These are phyloP conservation scores for Podiceps cristatus DNA, from an alignment of 2,113 vertebrate species.

Conservation along the genomic window DNA sequence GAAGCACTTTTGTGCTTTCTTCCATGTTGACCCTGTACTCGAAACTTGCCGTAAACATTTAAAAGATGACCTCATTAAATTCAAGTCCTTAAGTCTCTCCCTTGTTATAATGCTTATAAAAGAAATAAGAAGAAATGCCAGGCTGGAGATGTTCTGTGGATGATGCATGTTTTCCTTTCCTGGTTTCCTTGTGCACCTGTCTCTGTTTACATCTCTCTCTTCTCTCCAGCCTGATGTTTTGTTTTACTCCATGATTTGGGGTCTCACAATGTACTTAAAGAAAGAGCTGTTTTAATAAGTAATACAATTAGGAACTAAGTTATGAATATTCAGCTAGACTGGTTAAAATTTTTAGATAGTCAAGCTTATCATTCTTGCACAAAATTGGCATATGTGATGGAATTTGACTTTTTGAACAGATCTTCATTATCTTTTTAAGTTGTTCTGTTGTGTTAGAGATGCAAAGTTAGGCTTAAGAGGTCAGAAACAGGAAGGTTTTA, in stretches of 20 bases:
- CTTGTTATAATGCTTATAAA: neutral
- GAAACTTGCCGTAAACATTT: neutral
- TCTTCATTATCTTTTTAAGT: neutral
- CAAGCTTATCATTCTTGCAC: neutral
- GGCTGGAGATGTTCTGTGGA: neutral
- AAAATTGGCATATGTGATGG: neutral
- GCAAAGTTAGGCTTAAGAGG: neutral
- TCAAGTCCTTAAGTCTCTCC: neutral
- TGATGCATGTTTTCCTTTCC: neutral
- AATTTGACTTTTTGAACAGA: neutral
- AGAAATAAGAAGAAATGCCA: neutral
- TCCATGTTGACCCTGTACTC: neutral
- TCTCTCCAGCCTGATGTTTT: neutral
- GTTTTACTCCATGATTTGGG: neutral
- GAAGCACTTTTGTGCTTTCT: neutral
- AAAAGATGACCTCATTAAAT: constrained; percentile 19
- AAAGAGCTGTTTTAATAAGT: neutral
- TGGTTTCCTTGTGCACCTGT: neutral
- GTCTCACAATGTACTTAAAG: neutral
- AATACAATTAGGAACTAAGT: neutral
- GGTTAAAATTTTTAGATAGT: neutral
- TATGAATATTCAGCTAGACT: neutral
- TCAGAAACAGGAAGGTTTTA: neutral
- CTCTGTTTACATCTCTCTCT: neutral
- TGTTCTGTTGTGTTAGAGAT: neutral